Base-by-base conservation (phyloP, 1,140 invertebrate genomes). In the Atta cephalotes region DNA sequence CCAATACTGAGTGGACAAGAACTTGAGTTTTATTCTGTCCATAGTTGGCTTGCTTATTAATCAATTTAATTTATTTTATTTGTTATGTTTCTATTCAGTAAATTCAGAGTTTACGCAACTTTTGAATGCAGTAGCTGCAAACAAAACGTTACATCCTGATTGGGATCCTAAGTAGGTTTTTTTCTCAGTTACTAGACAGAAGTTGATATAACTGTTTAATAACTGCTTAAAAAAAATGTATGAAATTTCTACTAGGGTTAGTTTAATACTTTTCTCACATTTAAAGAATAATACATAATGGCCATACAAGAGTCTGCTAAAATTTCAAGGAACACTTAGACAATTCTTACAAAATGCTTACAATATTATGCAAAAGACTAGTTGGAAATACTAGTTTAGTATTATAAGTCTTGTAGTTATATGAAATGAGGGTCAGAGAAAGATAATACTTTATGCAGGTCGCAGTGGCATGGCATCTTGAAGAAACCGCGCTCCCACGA, bases 401-500 rank as follows among this genome's bases (percentile, higher is more conserved):
- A 28, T 74, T 28, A 62, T 10, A n/a, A 60, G 56, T 21, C 56
- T 39, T 51, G 80, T 62, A 72, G 25, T 62, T 84, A 76, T 84
- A 35, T 31, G 56, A 63, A 63, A 76, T 25, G 25, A 63, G 80
- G 53, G 68, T 62, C 80, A 82, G 66, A 60, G 25, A 74, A 49
- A 76, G 53, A 56, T 71, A 74, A 76, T 74, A 76, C 25, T 72
- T 74, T 76, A 62, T 25, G 39, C 70, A 18, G 53, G 80, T 84
- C 80, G 70, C 68, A 6, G 25, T 28, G 31, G 49, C 74, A 78
- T 82, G 78, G 66, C 65, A 72, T 71, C 56, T 72, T 82, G 65
- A 63, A 63, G 78, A 86, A 82, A 86, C 66, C 49, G 60, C 77
- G 78, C 79, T 86, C 85, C 82, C 85, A 80, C 65, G 77, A 53